A percentile compares a stretch with the other conserved stretches of the same genome.
Evolutionary conservation across 2,888 invertebrate species (phyloP).

Genomic region (Drosophila merina): DNA sequence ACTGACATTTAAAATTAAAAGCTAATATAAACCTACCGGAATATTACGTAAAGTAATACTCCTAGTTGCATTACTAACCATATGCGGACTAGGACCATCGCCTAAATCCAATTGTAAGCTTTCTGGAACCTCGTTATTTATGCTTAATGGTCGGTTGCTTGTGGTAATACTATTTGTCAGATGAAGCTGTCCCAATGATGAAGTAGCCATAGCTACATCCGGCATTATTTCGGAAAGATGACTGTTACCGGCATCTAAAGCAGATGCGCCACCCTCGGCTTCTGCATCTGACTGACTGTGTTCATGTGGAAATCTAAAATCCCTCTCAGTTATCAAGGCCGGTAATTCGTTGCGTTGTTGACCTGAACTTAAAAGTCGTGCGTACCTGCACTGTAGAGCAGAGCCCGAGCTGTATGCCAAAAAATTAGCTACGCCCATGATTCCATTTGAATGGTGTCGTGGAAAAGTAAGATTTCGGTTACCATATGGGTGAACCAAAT

Average conservation of each 20-base stretch:
- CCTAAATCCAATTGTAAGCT: constrained; percentile 90
- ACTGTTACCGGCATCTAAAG: constrained; percentile 88
- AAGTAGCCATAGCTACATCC: constrained; percentile 96
- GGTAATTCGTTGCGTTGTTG: constrained; percentile 87
- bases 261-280: constrained; percentile 83
- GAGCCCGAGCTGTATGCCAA: constrained; percentile 60
- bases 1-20: neutral
- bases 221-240: constrained; percentile 93
- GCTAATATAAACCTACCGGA: constrained; percentile 71
- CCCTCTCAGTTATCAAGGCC: constrained; percentile 88
- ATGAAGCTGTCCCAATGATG: constrained; percentile 88
- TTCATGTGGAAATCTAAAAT: constrained; percentile 82
- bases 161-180: constrained; percentile 76
- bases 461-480: constrained; percentile 88
- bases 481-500: constrained; percentile 84
- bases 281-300: constrained; percentile 70
- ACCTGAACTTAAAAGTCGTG: constrained; percentile 79
- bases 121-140: constrained; percentile 82
- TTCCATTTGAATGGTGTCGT: constrained; percentile 82
- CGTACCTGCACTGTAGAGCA: constrained; percentile 76
- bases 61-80: constrained; percentile 74
- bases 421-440: constrained; percentile 64
- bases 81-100: constrained; percentile 90
- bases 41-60: constrained; percentile 81
- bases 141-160: constrained; percentile 47